Percentiles rank a stretch among this genome's conserved stretches.
Conservation (phyloP, 2,888 invertebrate genomes). For the Apamea epomidion region DNA sequence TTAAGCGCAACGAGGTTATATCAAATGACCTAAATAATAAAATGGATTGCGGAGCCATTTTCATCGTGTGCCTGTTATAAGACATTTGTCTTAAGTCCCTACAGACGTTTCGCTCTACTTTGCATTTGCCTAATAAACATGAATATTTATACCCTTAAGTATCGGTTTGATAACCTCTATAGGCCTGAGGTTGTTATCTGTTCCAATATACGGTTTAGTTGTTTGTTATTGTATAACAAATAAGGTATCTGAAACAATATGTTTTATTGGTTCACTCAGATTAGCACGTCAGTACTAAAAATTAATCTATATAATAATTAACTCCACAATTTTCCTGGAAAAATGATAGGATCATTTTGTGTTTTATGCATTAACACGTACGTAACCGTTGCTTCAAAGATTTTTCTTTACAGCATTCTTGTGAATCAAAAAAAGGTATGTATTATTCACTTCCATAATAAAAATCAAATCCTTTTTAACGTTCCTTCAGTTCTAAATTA, state of each 20-base stretch:
- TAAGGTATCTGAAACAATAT: background rate
- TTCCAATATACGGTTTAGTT: background rate
- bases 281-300: background rate
- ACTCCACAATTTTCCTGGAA: background rate
- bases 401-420: background rate
- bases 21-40: slow-evolving; percentile 21
- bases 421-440: background rate
- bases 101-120: slow-evolving; percentile 13
- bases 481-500: too few species aligned
- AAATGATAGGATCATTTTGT: too few species aligned
- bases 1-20: slow-evolving; percentile 1
- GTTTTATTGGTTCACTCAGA: background rate
- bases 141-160: slow-evolving; percentile 42
- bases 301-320: too few species aligned
- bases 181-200: slow-evolving; percentile 15
- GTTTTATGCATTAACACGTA: too few species aligned
- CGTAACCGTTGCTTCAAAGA: background rate
- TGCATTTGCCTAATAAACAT: slow-evolving; percentile 43
- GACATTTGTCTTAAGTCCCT: slow-evolving; percentile 23
- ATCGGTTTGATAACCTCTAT: slow-evolving; percentile 21
- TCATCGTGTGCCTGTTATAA: slow-evolving; percentile 9
- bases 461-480: too few species aligned
- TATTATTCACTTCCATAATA: too few species aligned
- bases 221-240: slow-evolving; percentile 11
- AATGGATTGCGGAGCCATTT: slow-evolving; percentile 8